phyloP scores from a whole-genome alignment of 2,113 vertebrate genomes.

The Sceloporus tristichus region DNA sequence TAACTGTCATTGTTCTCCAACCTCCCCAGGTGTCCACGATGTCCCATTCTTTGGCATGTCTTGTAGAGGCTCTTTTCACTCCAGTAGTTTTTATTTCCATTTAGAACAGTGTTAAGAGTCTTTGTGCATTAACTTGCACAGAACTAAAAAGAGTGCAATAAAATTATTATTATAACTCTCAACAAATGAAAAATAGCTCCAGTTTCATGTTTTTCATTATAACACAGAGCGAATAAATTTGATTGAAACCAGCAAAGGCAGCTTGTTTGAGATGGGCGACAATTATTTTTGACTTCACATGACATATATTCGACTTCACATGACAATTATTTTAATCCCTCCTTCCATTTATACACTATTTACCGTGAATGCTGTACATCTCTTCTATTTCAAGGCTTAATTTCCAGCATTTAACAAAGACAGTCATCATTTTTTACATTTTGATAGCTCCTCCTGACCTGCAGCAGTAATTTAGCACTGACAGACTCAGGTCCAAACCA shows the following conservation, averaged over 20 bases:
- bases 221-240: slow-evolving; percentile 43
- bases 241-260: slow-evolving; percentile 32
- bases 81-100: slow-evolving; percentile 81
- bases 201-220: slow-evolving; percentile 51
- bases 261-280: slow-evolving; percentile 17
- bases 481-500: slow-evolving; percentile 21
- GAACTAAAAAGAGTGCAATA: slow-evolving; percentile 59
- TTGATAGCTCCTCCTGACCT: slow-evolving; percentile 32
- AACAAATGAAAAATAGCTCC: not conserved
- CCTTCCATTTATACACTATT: slow-evolving; percentile 39
- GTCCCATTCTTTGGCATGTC: slow-evolving; percentile 69
- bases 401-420: slow-evolving; percentile 42
- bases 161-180: slow-evolving; percentile 64
- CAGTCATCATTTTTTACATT: slow-evolving; percentile 43
- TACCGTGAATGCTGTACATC: slow-evolving; percentile 35
- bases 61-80: slow-evolving; percentile 84
- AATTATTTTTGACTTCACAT: slow-evolving; percentile 17
- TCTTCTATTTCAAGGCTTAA: slow-evolving; percentile 27
- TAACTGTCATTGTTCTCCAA: slow-evolving; percentile 77
- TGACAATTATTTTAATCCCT: slow-evolving; percentile 42
- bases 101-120: slow-evolving; percentile 82
- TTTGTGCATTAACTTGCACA: slow-evolving; percentile 61
- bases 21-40: slow-evolving; percentile 52
- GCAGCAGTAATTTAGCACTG: slow-evolving; percentile 31
- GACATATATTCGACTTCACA: too few species aligned